Evolutionary conservation across 2,888 invertebrate genomes (phyloP), one percentile per base, ranked within the genome.

Genomic region (Plebejus anna): DNA sequence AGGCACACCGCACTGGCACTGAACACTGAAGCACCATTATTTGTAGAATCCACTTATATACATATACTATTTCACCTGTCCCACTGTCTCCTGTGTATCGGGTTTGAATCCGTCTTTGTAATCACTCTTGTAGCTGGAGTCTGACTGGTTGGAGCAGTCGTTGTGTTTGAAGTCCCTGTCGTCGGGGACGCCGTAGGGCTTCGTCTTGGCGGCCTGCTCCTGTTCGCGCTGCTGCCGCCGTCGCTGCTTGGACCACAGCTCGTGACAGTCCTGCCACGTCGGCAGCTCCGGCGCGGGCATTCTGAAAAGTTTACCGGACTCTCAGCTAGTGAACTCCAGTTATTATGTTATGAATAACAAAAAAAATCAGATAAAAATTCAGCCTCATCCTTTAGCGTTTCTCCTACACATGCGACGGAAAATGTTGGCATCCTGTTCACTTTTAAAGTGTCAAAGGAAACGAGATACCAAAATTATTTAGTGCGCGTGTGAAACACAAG

Each of bases 221-320:
- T 97, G 97, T 84, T 98, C 97, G 71, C 97, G 95, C 86, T 97
- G 95, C 87, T 97, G 97, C 51, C 96, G 95, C 82, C 98, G 96
- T n/a, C 98, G 96, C 88, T 97, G 98, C 91, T 99, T 99, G 84
- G 98, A 98, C 99, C 99, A 99, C 86, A 99, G 95, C 91, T 99
- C 99, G 94, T 99, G 99, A 88, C 99, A 99, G 92, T 99, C 99
- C 91, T 99, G 99, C 96, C 98, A 98, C 51, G 97, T 97, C 0
- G 99, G 99, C 81, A 99, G 92, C 88, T 96, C 96, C 0, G 97
- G 97, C 0, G 96, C 96, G 75, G 96, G 95, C 96, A 98, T 97
- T 90, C 97, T 97, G 88, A 61, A 88, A 84, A 51, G 38, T 13
- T 66, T 13, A 16, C 0, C 61, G 32, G 22, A 59, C 9, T 22